Evolutionary conservation across 2,888 invertebrate genomes (phyloP).

Genomic region (Zeuzera pyrina): DNA sequence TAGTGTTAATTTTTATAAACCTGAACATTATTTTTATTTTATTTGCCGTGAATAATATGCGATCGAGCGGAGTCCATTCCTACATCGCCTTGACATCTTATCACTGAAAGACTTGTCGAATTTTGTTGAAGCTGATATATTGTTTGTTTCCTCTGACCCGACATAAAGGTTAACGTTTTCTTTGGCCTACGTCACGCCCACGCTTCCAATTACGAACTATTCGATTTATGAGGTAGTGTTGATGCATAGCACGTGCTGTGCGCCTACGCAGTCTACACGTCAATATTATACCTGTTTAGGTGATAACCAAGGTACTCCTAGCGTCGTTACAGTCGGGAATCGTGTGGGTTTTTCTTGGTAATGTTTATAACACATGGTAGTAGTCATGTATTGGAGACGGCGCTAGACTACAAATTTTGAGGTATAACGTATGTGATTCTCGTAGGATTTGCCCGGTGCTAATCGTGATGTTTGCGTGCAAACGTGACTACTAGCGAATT

Average conservation of each 20-base stretch:
- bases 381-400: constrained; percentile 13
- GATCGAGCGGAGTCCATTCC: too few relatives aligned
- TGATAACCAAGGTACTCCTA: constrained; percentile 1
- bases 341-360: constrained; percentile 39
- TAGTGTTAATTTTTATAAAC: too few relatives aligned
- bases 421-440: constrained; percentile 20
- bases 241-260: constrained; percentile 44
- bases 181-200: constrained; percentile 48
- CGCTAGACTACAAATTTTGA: constrained; percentile 17
- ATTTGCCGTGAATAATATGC: too few relatives aligned
- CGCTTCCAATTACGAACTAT: constrained; percentile 29
- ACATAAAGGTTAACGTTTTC: constrained; percentile 37
- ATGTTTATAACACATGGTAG: constrained; percentile 23
- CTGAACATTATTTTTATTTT: too few relatives aligned
- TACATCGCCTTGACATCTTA: constrained; percentile 17
- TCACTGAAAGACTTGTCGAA: constrained; percentile 7
- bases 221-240: constrained; percentile 32
- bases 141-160: constrained; percentile 16
- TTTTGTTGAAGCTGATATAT: constrained; percentile 21
- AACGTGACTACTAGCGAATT: constrained; percentile 1
- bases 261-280: constrained; percentile 30
- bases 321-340: constrained; percentile 26
- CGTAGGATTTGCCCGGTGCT: constrained; percentile 24
- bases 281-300: constrained; percentile 7
- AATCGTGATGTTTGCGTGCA: constrained; percentile 16